Evolutionary conservation across 2,797 vertebrate genomes (phyloP), one percentile per base, ranked within the genome.

Genomic region (Catostomus latipinnis): DNA sequence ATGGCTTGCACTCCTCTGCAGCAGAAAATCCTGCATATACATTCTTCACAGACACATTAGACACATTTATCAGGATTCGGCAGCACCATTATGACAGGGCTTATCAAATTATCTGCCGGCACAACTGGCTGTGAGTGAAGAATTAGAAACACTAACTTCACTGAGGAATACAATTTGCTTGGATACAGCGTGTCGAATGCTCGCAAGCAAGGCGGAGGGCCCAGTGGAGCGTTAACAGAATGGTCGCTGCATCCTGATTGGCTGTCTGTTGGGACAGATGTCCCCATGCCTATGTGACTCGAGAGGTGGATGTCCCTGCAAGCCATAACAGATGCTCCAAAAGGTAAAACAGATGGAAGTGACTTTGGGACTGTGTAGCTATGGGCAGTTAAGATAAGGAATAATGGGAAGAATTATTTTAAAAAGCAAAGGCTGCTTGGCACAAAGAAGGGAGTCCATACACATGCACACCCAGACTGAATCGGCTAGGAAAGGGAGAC

Each of bases 311-410:
- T 82, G 79, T 88, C 90, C 91, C 92, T 92, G 91, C 90, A 90
- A 94, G 93, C 91, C 80, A 93, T 90, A 91, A 91, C 93, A 95
- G 93, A 94, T 94, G 93, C 92, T 94, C 85, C 78, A 75, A 82
- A 92, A 94, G 93, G 94, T 94, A 92, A 92, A 91, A 92, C 94
- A 94, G 93, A 95, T 94, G 93, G 93, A 91, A 89, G 88, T 81
- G 76, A 81, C 80, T 88, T 79, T 48, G 84, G 78, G 87, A 88
- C 63, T 74, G 78, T 85, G 74, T 74, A 87, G 89, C 86, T 88
- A 87, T 88, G 90, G 82, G 78, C 89, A 85, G 89, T 92, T 88
- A 78, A 86, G 80, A 87, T 86, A 62, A 63, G 14, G 74, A 85
- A 86, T 89, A 91, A 89, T 57, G 83, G 89, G 88, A 90, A 92